Percentiles rank a stretch among this genome's conserved stretches.
Conservation (phyloP, 2,797 vertebrate species). For the Gephyroberyx darwinii region DNA sequence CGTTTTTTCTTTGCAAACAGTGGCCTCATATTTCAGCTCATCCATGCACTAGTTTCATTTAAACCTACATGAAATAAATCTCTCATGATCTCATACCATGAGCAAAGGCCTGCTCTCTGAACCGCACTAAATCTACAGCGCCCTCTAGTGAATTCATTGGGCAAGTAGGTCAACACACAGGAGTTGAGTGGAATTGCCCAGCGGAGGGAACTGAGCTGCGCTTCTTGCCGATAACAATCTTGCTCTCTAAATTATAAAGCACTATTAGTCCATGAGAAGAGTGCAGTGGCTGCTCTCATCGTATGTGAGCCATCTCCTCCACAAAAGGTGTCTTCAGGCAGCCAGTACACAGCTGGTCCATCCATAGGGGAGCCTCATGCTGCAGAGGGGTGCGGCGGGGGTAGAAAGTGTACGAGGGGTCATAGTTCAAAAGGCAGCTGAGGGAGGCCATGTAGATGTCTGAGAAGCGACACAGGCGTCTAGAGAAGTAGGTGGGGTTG, state of each 20-base stretch:
- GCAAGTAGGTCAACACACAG: constrained; percentile 24
- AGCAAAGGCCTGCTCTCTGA: not conserved
- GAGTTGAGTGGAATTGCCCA: not conserved
- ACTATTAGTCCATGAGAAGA: constrained; percentile 37
- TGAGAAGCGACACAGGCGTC: constrained; percentile 86
- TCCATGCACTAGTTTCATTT: constrained; percentile 1
- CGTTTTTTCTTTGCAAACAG: constrained; percentile 38
- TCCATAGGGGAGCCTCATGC: constrained; percentile 88
- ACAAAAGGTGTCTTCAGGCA: constrained; percentile 86
- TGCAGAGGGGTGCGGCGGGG: constrained; percentile 87
- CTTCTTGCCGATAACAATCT: constrained; percentile 33
- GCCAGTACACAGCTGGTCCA: constrained; percentile 89
- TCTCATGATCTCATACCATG: not conserved
- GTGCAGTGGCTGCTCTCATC: constrained; percentile 68
- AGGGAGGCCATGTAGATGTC: constrained; percentile 88
- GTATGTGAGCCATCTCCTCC: constrained; percentile 86
- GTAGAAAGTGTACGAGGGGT: constrained; percentile 84
- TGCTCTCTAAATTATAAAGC: constrained; percentile 37
- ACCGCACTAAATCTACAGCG: constrained; percentile 33
- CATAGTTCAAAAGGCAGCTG: constrained; percentile 87
- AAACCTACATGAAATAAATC: not conserved
- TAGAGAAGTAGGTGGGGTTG: constrained; percentile 89
- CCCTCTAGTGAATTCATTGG: constrained; percentile 48
- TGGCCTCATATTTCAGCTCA: constrained; percentile 25
- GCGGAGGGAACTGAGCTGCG: constrained; percentile 15